Evolutionary conservation across 37 sponge, comb jelly and placozoan genomes (phyloP).

Genomic region (Sycon ciliatum): DNA sequence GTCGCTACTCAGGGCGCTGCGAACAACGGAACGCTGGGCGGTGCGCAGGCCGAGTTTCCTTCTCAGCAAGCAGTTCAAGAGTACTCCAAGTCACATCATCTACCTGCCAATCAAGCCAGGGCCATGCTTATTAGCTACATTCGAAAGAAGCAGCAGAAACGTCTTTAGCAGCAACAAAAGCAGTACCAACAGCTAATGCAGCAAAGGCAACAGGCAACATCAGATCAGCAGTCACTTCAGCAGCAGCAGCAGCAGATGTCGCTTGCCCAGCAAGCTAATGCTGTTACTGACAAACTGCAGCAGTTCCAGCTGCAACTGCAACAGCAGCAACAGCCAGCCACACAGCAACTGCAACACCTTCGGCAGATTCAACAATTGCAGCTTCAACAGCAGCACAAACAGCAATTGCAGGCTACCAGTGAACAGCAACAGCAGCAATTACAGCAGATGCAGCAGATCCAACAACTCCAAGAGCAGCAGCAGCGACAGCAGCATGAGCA

Average conservation of each 20-base stretch:
- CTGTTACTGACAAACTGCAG: too few relatives aligned
- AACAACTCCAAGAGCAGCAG: not conserved
- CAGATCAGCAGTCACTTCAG: not conserved
- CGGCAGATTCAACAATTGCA: not conserved
- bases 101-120: too few relatives aligned
- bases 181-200: not conserved
- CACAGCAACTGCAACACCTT: not conserved
- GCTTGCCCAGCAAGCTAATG: too few relatives aligned
- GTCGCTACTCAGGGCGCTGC: too few relatives aligned
- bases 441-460: not conserved
- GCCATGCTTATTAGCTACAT: too few relatives aligned
- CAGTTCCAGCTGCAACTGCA: not conserved
- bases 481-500: conserved; percentile 24
- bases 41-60: too few relatives aligned
- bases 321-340: not conserved
- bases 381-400: not conserved
- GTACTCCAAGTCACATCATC: not conserved
- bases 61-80: not conserved
- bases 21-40: too few relatives aligned
- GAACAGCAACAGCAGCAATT: too few relatives aligned
- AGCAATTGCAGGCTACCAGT: not conserved
- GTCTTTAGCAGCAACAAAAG: not conserved
- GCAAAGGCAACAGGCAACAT: not conserved
- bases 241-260: not conserved
- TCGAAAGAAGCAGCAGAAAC: not conserved